A percentile compares a stretch with the other conserved stretches of the same genome.
These are phyloP conservation scores for Platycheirus rosarum DNA, from an alignment of 2,888 invertebrate species.

Conservation along the genomic window DNA sequence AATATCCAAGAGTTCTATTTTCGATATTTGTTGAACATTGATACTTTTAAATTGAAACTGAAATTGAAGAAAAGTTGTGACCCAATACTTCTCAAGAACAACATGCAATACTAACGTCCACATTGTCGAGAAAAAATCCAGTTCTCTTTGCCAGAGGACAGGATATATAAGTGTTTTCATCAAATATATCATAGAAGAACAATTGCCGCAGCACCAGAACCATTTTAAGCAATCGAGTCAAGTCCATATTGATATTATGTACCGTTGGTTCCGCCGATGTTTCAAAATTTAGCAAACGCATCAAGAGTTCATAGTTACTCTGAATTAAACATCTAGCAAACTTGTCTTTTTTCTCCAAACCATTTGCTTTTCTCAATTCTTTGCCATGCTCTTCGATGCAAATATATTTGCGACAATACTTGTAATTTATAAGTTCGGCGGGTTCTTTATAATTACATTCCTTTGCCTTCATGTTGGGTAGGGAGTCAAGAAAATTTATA, in stretches of 20 bases:
- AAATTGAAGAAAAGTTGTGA: slow-evolving; percentile 5
- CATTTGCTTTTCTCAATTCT: slow-evolving; percentile 45
- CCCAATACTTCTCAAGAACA: neutral
- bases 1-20: slow-evolving; percentile 76
- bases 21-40: slow-evolving; percentile 69
- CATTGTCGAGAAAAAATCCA: slow-evolving; percentile 79
- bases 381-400: slow-evolving; percentile 76
- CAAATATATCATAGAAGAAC: slow-evolving; percentile 78
- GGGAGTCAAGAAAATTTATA: slow-evolving; percentile 79
- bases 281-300: slow-evolving; percentile 78
- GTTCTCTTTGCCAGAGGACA: slow-evolving; percentile 80
- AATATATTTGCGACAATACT: slow-evolving; percentile 78
- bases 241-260: slow-evolving; percentile 76
- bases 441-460: neutral
- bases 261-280: slow-evolving; percentile 75
- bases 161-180: slow-evolving; percentile 72
- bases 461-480: neutral
- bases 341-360: slow-evolving; percentile 14
- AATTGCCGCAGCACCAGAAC: slow-evolving; percentile 77
- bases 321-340: slow-evolving; percentile 78
- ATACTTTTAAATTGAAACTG: slow-evolving; percentile 79
- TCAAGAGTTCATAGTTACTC: slow-evolving; percentile 78
- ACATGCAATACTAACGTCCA: slow-evolving; percentile 76
- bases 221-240: slow-evolving; percentile 76
- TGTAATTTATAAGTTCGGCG: slow-evolving; percentile 75